A percentile compares a stretch with the other conserved stretches of the same genome.
These are phyloP conservation scores for Bos indicus DNA, from an alignment of 2,113 vertebrate genomes.

Conservation along the genomic window DNA sequence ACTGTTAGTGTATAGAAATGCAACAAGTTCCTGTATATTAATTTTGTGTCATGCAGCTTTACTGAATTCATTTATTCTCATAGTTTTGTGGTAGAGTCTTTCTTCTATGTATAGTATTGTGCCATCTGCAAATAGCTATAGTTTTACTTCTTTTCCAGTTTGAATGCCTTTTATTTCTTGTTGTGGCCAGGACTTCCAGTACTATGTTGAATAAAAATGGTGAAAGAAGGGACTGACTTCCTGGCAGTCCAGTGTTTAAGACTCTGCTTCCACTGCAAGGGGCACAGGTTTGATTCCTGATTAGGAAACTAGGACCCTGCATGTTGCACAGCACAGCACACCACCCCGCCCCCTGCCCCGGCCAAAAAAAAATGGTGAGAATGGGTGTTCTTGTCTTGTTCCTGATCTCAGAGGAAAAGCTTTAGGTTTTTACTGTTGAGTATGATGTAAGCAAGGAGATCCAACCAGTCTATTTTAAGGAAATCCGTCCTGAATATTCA, in stretches of 20 bases:
- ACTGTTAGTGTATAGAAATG: not conserved
- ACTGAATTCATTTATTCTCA: not conserved
- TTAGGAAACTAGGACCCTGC: not conserved
- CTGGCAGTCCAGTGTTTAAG: not conserved
- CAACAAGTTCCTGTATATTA: not conserved
- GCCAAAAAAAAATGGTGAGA: not conserved
- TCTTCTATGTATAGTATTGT: not conserved
- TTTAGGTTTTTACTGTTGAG: not conserved
- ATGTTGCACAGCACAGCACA: not conserved
- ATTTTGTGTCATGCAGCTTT: not conserved
- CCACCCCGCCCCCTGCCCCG: fast-evolving
- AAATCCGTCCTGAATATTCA: not conserved
- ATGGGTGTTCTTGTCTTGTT: not conserved
- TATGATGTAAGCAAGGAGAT: not conserved
- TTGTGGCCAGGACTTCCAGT: not conserved
- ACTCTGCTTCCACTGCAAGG: not conserved
- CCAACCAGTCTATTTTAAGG: not conserved
- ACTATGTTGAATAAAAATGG: not conserved
- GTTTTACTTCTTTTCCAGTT: not conserved
- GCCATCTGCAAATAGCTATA: not conserved
- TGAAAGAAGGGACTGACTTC: not conserved
- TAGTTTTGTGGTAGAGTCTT: not conserved
- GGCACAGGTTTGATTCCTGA: not conserved
- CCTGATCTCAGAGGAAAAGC: not conserved
- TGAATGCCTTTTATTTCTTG: not conserved